phyloP scores from a whole-genome alignment of 2,113 vertebrate genomes.

The Falcunculus frontatus region DNA sequence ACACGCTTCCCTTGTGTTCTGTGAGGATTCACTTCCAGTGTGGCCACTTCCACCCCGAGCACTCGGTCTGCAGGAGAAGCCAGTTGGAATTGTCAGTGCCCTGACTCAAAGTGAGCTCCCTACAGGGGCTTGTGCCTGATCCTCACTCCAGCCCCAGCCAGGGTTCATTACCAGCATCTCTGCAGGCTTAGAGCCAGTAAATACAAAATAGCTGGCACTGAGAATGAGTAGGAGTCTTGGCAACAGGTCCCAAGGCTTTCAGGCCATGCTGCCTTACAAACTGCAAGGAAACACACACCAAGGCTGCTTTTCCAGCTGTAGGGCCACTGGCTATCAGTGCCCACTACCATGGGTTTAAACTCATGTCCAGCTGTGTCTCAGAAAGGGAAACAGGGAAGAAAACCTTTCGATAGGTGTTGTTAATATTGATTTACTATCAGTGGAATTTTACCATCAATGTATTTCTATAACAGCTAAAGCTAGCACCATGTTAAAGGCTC shows the following conservation, averaged over 20 bases:
- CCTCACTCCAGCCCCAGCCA: background rate
- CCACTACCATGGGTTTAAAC: background rate
- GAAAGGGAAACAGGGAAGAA: background rate
- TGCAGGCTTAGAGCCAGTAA: background rate
- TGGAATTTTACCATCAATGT: background rate
- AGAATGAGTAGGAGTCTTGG: background rate
- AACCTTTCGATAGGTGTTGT: background rate
- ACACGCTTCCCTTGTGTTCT: background rate
- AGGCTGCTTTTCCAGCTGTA: background rate
- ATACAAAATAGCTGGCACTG: background rate
- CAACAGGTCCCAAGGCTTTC: background rate
- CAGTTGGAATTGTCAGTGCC: background rate
- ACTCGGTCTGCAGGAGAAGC: background rate
- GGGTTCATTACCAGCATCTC: background rate
- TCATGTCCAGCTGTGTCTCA: background rate
- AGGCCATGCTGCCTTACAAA: background rate
- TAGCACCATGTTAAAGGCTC: background rate
- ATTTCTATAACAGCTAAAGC: background rate
- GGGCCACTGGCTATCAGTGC: background rate
- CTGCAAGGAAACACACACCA: background rate
- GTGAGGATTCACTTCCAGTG: background rate
- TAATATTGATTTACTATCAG: background rate
- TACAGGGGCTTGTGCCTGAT: background rate
- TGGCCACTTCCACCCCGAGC: background rate
- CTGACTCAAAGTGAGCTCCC: background rate